Base-by-base conservation (phyloP, 2,888 invertebrate genomes). In the Drosophila nr. medialis region DNA sequence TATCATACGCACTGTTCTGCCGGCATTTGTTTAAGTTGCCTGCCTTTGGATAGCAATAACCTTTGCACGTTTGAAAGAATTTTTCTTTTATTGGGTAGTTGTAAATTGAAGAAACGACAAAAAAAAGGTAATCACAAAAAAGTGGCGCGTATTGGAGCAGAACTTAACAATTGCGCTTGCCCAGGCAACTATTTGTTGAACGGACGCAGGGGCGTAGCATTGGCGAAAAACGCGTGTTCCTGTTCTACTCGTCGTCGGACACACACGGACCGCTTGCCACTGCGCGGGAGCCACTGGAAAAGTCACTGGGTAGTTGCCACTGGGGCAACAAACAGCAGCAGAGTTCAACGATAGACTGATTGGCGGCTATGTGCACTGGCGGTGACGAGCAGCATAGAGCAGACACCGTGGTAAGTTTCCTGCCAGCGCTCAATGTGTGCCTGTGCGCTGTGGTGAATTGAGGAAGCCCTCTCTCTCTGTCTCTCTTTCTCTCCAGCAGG, bases 271-370 rank as follows among this genome's bases (percentile, higher is more conserved):
- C 76, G 68, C 36, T 64, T 11, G 63, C 27, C 32, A 54, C 48
- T 59, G 51, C 15, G 45, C 21, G 42, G 24, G 32, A 48, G 58
- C 50, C 50, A 58, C 72, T 75, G 62, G 50, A 30, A 27, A 59
- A 42, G 27, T 32, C 40, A 36, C 53, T 64, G 64, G 11, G 4
- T 29, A 48, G 38, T 4, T 4, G 48, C 67, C 50, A 59, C 50
- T 77, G 54, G 32, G 42, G 50, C 85, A 83, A 86, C 88, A 80
- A 80, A 60, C 75, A 76, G 71, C 84, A 60, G 76, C 86, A 67
- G 71, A 86, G 86, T 86, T 88, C 82, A 78, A 84, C 72, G 89
- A 78, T 68, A 82, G 78, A 86, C 86, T 86, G 72, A 86, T 86
- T 61, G 80, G 65, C 73, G 72, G 66, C 69, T 70, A 27, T 42